phyloP scores from a whole-genome alignment of 2,113 vertebrate species.

The Leptodactylus fuscus region DNA sequence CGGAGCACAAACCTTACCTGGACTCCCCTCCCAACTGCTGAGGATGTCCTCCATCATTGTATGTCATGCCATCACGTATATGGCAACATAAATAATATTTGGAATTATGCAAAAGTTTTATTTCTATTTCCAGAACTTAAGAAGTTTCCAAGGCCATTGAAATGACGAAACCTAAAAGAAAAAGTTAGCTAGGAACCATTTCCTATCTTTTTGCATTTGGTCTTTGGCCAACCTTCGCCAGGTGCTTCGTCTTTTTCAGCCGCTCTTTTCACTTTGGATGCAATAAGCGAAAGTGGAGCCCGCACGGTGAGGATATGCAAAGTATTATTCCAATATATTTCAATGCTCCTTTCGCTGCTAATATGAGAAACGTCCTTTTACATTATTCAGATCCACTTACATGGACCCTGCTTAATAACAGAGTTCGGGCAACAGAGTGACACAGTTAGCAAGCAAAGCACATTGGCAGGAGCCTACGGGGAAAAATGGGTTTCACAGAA shows the following conservation, averaged over 20 bases:
- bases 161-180: too few species aligned
- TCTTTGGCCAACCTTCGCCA: too few species aligned
- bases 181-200: too few species aligned
- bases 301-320: conserved; percentile 18
- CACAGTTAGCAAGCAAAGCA: conserved; percentile 53
- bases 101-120: too few species aligned
- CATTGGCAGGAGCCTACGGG: conserved; percentile 36
- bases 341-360: conserved; percentile 48
- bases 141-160: too few species aligned
- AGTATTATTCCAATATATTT: conserved; percentile 54
- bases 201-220: too few species aligned
- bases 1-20: not conserved
- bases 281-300: conserved; percentile 7
- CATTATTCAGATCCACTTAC: conserved; percentile 59
- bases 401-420: conserved; percentile 41
- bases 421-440: conserved; percentile 29
- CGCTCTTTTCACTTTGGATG: not conserved
- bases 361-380: conserved; percentile 58
- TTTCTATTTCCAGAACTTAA: too few species aligned
- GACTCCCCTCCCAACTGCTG: too few species aligned
- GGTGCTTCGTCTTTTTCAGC: not conserved
- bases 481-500: conserved; percentile 26
- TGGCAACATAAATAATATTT: not conserved
- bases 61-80: not conserved
- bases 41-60: not conserved